Evolutionary conservation across 2,113 vertebrate species (phyloP).

Genomic region (Laterallus jamaicensis): DNA sequence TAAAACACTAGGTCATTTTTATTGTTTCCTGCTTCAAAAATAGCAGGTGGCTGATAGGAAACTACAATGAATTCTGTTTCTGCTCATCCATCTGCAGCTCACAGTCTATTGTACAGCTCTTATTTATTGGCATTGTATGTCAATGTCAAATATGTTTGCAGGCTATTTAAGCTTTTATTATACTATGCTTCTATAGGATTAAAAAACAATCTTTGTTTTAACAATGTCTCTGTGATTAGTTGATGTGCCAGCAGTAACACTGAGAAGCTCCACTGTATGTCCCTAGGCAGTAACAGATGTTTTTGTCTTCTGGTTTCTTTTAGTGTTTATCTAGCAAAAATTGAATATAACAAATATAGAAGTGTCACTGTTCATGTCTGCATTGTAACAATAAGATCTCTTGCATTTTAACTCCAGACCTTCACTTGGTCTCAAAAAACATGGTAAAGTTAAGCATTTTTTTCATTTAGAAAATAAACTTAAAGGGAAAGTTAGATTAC

Average conservation of each 20-base stretch:
- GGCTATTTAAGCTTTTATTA: conserved; percentile 64
- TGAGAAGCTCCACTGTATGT: conserved; percentile 32
- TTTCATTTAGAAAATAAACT: neutral
- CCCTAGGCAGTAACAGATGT: conserved; percentile 41
- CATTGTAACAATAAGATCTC: neutral
- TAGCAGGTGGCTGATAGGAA: conserved; percentile 8
- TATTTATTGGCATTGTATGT: conserved; percentile 47
- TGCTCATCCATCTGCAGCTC: conserved; percentile 4
- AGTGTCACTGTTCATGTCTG: neutral
- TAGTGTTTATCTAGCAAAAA: conserved; percentile 50
- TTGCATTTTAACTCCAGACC: neutral
- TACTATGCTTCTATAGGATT: conserved; percentile 42
- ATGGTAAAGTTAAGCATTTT: neutral
- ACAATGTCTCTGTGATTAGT: conserved; percentile 48
- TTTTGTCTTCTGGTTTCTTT: conserved; percentile 48
- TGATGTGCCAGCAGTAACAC: conserved; percentile 4
- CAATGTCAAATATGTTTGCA: conserved; percentile 44
- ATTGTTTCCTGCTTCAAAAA: conserved; percentile 37
- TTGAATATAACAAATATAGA: conserved; percentile 49
- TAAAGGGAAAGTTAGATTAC: neutral
- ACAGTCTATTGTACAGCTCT: neutral
- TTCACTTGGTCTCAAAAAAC: neutral
- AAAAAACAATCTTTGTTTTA: conserved; percentile 63
- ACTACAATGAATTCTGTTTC: neutral
- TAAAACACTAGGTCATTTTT: conserved; percentile 24